Percentiles rank a stretch among this genome's conserved stretches.
Evolutionary conservation across 2,888 invertebrate genomes (phyloP).

Genomic region (Cremastinae sp.): DNA sequence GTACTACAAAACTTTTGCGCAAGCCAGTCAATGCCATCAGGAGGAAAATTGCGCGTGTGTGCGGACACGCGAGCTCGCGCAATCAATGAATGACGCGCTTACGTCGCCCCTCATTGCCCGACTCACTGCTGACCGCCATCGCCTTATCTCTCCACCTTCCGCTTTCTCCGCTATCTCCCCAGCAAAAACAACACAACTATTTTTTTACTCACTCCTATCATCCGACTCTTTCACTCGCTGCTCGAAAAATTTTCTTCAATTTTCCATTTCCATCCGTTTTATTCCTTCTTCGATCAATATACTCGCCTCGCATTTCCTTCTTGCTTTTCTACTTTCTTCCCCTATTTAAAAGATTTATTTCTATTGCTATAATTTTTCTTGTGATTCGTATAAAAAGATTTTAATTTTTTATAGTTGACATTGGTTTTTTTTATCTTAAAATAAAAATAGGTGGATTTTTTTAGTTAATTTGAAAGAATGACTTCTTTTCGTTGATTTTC

Average conservation of each 20-base stretch:
- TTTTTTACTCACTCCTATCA: constrained; percentile 7
- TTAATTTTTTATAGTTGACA: too few species aligned
- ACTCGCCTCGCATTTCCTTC: constrained; percentile 25
- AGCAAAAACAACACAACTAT: background rate
- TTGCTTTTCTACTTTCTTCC: constrained; percentile 26
- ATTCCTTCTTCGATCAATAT: background rate
- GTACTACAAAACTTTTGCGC: constrained; percentile 31
- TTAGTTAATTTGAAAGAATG: too few species aligned
- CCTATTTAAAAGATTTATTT: too few species aligned
- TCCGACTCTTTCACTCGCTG: background rate
- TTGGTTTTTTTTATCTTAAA: too few species aligned
- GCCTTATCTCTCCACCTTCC: constrained; percentile 66
- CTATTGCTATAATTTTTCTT: too few species aligned
- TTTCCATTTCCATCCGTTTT: background rate
- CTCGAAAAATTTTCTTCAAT: background rate
- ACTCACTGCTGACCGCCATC: constrained; percentile 75
- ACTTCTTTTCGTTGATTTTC: constrained; percentile 32
- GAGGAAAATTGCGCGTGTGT: constrained; percentile 9
- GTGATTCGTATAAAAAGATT: too few species aligned
- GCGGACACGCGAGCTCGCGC: constrained; percentile 60
- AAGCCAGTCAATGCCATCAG: constrained; percentile 18
- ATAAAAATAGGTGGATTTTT: too few species aligned
- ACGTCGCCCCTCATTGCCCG: constrained; percentile 55
- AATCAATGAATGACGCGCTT: constrained; percentile 64
- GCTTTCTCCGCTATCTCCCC: constrained; percentile 40